Conservation (phyloP, 1,140 invertebrate genomes). For the Radopholus similis region DNA sequence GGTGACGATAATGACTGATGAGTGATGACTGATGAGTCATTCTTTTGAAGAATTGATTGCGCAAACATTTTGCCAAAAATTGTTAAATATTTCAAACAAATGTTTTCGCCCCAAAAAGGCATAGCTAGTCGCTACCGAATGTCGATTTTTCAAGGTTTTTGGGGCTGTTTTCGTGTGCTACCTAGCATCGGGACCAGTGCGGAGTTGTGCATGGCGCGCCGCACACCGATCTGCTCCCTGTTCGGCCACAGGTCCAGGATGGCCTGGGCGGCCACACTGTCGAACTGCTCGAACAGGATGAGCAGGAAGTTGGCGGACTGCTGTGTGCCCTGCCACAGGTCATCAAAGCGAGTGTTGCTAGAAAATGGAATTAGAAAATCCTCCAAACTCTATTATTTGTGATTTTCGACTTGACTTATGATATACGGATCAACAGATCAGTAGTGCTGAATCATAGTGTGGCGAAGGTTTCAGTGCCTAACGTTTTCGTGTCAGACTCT, state of each 20-base stretch:
- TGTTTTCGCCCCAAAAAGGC: not conserved
- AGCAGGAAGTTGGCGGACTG: conserved; percentile 50
- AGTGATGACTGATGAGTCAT: not conserved
- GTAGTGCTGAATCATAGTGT: too few relatives aligned
- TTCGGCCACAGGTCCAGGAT: conserved; percentile 51
- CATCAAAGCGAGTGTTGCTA: conserved; percentile 52
- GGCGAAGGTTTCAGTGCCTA: too few relatives aligned
- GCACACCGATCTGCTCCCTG: conserved; percentile 40
- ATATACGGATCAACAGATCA: too few relatives aligned
- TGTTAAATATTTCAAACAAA: not conserved
- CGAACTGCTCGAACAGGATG: conserved; percentile 57
- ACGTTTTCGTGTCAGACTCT: too few relatives aligned
- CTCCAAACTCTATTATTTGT: too few relatives aligned
- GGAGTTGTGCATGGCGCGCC: conserved; percentile 49
- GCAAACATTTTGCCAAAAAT: not conserved
- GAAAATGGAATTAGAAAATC: conserved; percentile 1
- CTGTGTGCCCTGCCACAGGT: conserved; percentile 47
- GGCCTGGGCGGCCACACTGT: conserved; percentile 36
- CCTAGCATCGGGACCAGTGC: conserved; percentile 50
- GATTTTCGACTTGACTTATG: too few relatives aligned
- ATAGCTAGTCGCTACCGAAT: not conserved
- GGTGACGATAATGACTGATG: too few relatives aligned
- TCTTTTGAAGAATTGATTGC: not conserved
- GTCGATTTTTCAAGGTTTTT: not conserved
- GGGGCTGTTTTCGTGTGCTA: not conserved